Evolutionary conservation across 1,140 invertebrate species (phyloP), one percentile per base, ranked within the genome.

Genomic region (Saccostrea glomerata): DNA sequence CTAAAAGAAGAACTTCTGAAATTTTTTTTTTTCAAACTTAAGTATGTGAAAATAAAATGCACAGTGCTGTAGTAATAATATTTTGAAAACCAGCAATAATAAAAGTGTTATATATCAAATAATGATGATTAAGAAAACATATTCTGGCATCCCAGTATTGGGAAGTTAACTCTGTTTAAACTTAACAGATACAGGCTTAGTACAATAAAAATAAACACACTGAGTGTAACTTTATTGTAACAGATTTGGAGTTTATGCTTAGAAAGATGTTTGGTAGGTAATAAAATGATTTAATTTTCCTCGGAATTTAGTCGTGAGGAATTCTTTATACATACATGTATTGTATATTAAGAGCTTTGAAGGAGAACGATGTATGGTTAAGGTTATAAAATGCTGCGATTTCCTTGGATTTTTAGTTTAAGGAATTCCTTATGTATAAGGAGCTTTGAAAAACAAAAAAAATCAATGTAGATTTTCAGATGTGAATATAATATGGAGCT

Each of bases 211-310:
- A 47, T 47, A 47, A 47, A 63, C 58, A 63, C n/a, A 60, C 12
- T 60, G 58, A 20, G 47, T 47, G 47, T 6, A 47, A 60, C 20
- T 60, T 60, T 63, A 63, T 20, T 15, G 9, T 36, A 13, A 77
- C 30, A 77, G 70, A 77, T 77, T 77, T 77, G 70, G 70, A 77
- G 11, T 77, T 15, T 77, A 15, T 77, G 13, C 70, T 77, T 11
- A 36, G 70, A 36, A 77, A 77, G 23, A 77, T 77, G 70, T 77
- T 30, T 77, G 70, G 70, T 77, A 77, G 25, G 70, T 25, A 12
- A 30, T 6, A 15, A 36, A 30, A 36, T 23, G 70, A 25, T 2
- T 2, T 63, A 5, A 20, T 63, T 63, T 63, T 63, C 17, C n/a
- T 63, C 15, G 17, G n/a, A 20, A 17, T 20, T 63, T 17, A 60